A percentile compares a stretch with the other conserved stretches of the same genome.
Evolutionary conservation across 2,113 vertebrate genomes (phyloP).

Genomic region (Eupsittula cactorum): DNA sequence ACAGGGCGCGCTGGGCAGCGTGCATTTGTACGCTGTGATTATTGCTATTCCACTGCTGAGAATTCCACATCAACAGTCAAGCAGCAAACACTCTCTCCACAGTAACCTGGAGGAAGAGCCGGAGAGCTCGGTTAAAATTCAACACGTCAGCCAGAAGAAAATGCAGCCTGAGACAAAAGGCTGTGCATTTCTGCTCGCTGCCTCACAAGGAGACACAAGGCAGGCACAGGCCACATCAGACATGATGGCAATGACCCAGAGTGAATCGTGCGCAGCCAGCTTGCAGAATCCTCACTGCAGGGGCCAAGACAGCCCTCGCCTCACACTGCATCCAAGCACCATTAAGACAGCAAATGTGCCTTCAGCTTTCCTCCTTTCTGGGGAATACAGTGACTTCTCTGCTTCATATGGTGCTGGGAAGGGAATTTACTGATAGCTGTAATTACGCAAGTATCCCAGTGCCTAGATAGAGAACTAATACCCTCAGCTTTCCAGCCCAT

Average conservation of each 20-base stretch:
- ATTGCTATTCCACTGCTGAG: background rate
- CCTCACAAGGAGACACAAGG: background rate
- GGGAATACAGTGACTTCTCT: background rate
- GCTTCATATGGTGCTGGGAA: background rate
- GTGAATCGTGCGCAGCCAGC: background rate
- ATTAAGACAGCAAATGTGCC: background rate
- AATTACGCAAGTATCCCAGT: background rate
- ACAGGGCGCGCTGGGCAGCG: background rate
- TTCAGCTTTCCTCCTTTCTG: background rate
- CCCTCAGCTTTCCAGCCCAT: background rate
- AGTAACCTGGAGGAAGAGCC: background rate
- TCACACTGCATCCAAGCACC: rapidly evolving
- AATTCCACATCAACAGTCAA: background rate
- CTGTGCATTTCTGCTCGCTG: background rate
- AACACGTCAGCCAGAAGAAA: background rate
- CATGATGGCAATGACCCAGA: background rate
- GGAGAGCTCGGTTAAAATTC: slow-evolving; percentile 22
- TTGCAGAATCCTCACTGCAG: background rate
- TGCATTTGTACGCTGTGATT: background rate
- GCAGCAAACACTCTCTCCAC: background rate
- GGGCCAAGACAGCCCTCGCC: background rate
- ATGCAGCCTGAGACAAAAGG: background rate
- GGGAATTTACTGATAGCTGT: background rate
- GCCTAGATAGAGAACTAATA: background rate
- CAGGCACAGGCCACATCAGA: background rate